Evolutionary conservation across 2,797 vertebrate genomes (phyloP), one percentile per base, ranked within the genome.

Genomic region (Galago senegalensis): DNA sequence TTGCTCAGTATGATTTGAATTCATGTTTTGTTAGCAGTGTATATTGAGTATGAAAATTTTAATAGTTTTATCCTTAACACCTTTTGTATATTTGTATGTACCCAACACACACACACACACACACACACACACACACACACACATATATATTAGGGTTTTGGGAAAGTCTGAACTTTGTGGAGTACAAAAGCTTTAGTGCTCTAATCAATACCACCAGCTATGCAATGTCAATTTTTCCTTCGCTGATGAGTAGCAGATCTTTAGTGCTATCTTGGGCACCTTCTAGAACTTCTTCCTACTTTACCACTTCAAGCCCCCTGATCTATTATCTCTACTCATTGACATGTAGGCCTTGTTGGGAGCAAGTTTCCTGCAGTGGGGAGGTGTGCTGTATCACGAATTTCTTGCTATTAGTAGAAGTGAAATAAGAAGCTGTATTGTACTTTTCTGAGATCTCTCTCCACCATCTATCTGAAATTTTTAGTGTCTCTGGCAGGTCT

Each of bases 171-270:
- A 53, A 43, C 21, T 92, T 81, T 91, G 37, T 89, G 56, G 34
- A 46, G 4, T 70, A 77, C 29, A 95, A 93, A 80, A 40, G 2
- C 92, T 83, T 97, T 95, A 84, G 87, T 89, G 96, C 16, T 92
- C 37, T 60, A 93, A 93, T 96, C 10, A 89, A 3, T 93, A 43
- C 18, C 21, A n/a, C 13, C 58, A 73, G 65, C 7, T 93, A 56
- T 94, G 23, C 20, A 86, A 65, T 34, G 23, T 53, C 29, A 93
- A 77, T 82, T 93, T 29, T 94, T 53, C 40, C 70, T 69, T 86
- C 29, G 60, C 40, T 82, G 27, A 25, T 8, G 31, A 31, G 18
- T 83, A 82, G 43, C 23, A 69, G 76, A 87, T 69, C 7, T 93
- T 84, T 81, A 94, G 40, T 67, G 46, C 92, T 13, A 10, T 65